phyloP scores from a whole-genome alignment of 2,888 invertebrate species.

The Thera britannica region DNA sequence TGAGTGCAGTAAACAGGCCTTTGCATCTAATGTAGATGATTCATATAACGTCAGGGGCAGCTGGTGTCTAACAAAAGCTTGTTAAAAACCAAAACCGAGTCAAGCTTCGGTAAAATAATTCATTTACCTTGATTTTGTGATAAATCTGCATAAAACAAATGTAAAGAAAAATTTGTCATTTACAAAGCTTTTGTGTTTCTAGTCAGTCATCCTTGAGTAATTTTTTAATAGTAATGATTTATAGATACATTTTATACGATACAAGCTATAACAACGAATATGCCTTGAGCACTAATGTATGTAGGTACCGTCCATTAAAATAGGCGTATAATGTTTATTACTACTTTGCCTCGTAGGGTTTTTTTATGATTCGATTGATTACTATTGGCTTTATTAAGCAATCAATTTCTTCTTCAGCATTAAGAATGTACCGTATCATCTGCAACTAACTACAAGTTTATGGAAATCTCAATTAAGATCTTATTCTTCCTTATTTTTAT shows the following conservation, averaged over 20 bases:
- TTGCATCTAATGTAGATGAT: no score
- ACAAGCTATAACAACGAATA: slow-evolving; percentile 62
- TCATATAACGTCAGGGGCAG: no score
- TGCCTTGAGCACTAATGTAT: slow-evolving; percentile 59
- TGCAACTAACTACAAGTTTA: background rate
- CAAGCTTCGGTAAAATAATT: no score
- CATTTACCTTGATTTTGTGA: no score
- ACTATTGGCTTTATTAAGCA: slow-evolving; percentile 32
- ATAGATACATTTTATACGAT: slow-evolving; percentile 69
- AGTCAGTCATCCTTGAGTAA: slow-evolving; percentile 8
- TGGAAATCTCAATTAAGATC: background rate
- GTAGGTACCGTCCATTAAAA: slow-evolving; percentile 57
- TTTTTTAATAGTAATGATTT: slow-evolving; percentile 16
- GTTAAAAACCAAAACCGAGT: no score
- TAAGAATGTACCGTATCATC: background rate
- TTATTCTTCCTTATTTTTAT: no score
- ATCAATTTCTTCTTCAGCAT: slow-evolving; percentile 20
- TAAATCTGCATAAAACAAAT: background rate
- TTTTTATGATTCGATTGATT: slow-evolving; percentile 32
- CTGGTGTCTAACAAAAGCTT: no score
- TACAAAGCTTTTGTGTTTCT: background rate
- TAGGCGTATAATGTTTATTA: slow-evolving; percentile 55
- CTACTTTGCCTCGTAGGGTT: slow-evolving; percentile 40
- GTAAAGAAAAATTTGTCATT: background rate
- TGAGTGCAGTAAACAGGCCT: no score